Evolutionary conservation across 2,888 invertebrate genomes (phyloP).

Genomic region (Chironomus tentans): DNA sequence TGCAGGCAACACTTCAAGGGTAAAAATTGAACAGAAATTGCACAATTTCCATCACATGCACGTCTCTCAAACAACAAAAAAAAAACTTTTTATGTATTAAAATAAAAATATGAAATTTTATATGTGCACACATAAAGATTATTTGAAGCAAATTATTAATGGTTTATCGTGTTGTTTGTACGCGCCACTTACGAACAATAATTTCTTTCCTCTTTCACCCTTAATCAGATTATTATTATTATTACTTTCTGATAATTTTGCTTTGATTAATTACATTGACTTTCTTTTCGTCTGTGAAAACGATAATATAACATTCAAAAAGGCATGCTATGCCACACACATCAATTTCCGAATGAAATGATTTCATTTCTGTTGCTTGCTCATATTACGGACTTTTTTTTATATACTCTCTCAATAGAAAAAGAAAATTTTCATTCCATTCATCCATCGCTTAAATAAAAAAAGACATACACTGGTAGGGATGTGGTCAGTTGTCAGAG

Average conservation of each 20-base stretch:
- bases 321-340: neutral
- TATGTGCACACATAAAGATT: neutral
- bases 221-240: neutral
- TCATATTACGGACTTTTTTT: neutral
- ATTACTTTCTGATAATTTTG: neutral
- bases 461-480: neutral
- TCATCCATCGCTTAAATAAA: neutral
- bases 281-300: no score
- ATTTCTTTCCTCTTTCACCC: neutral
- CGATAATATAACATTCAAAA: neutral
- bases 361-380: neutral
- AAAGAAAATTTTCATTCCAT: neutral
- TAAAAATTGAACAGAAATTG: neutral
- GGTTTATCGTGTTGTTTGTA: neutral
- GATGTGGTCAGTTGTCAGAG: no score
- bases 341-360: neutral
- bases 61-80: neutral
- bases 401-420: neutral
- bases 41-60: neutral
- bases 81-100: neutral
- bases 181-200: neutral
- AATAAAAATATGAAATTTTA: neutral
- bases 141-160: neutral
- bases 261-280: conserved; percentile 8
- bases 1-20: neutral